Conservation (phyloP, 2,797 vertebrate genomes). For the Geotrypetes seraphini region DNA sequence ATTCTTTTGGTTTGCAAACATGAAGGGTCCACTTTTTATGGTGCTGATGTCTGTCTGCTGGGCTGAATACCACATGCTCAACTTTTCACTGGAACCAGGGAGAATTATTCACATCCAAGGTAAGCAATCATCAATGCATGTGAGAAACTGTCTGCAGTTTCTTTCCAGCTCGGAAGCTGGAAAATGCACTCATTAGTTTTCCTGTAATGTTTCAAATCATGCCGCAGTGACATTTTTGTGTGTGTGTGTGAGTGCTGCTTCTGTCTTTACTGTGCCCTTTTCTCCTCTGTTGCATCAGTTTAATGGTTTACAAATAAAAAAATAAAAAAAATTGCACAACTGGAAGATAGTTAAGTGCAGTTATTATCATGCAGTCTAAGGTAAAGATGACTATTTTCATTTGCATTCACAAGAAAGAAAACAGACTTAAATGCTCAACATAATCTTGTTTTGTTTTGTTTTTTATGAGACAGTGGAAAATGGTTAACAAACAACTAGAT, state of each 20-base stretch:
- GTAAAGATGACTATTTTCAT: too few species aligned
- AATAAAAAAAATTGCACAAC: constrained; percentile 7
- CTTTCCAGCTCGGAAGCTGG: constrained; percentile 10
- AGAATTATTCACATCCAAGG: constrained; percentile 81
- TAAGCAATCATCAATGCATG: constrained; percentile 43
- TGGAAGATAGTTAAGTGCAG: constrained; percentile 4
- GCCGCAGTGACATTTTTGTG: constrained; percentile 13
- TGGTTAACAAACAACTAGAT: too few species aligned
- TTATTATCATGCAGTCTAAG: too few species aligned
- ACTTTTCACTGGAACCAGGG: constrained; percentile 60
- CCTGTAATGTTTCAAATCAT: constrained; percentile 15
- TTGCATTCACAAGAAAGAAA: too few species aligned
- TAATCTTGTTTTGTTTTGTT: too few species aligned
- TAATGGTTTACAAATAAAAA: too few species aligned
- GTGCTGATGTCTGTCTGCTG: constrained; percentile 73
- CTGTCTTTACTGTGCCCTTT: constrained; percentile 2
- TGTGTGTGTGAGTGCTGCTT: too few species aligned
- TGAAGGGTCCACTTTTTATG: constrained; percentile 75
- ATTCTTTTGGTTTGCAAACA: constrained; percentile 56
- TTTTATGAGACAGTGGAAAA: too few species aligned
- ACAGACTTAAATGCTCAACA: too few species aligned
- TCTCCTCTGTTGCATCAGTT: constrained; percentile 12
- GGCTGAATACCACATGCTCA: constrained; percentile 62
- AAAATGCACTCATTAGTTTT: constrained; percentile 6
- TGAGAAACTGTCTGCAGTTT: not conserved